Evolutionary conservation across 2,113 vertebrate genomes (phyloP).

Genomic region (Suricata suricatta): DNA sequence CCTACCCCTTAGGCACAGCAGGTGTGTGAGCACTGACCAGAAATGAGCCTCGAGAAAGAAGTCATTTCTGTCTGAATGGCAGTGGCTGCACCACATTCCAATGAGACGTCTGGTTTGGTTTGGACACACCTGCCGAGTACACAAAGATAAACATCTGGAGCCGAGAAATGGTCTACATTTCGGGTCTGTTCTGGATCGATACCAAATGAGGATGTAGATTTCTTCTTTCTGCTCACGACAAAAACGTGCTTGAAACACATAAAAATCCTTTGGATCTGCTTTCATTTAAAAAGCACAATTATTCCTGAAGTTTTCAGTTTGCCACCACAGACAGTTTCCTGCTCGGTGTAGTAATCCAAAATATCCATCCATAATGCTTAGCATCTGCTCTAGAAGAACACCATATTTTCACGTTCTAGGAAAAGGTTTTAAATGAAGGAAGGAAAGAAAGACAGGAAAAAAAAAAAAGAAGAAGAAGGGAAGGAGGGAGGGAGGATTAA

Average conservation of each 20-base stretch:
- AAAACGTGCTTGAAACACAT: neutral
- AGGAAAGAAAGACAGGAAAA: neutral
- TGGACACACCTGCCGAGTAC: neutral
- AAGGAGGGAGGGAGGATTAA: neutral
- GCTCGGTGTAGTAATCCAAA: conserved; percentile 53
- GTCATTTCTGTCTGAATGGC: neutral
- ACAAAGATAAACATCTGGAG: conserved; percentile 30
- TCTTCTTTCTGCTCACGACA: neutral
- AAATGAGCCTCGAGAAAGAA: neutral
- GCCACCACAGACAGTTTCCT: conserved; percentile 44
- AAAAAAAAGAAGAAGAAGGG: neutral
- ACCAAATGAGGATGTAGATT: conserved; percentile 33
- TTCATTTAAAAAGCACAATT: conserved; percentile 64
- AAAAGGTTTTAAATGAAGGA: neutral
- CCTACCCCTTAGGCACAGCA: neutral
- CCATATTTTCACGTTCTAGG: conserved; percentile 43
- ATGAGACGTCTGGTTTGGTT: neutral
- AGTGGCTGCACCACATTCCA: neutral
- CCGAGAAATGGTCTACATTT: neutral
- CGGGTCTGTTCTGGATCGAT: conserved; percentile 10
- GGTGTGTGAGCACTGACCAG: neutral
- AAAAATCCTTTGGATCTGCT: neutral
- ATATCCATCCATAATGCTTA: conserved; percentile 51
- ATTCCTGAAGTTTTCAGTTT: conserved; percentile 60
- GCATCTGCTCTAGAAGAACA: conserved; percentile 50